Base-by-base conservation (phyloP, 2,113 vertebrate species). In the Sturnira hondurensis region DNA sequence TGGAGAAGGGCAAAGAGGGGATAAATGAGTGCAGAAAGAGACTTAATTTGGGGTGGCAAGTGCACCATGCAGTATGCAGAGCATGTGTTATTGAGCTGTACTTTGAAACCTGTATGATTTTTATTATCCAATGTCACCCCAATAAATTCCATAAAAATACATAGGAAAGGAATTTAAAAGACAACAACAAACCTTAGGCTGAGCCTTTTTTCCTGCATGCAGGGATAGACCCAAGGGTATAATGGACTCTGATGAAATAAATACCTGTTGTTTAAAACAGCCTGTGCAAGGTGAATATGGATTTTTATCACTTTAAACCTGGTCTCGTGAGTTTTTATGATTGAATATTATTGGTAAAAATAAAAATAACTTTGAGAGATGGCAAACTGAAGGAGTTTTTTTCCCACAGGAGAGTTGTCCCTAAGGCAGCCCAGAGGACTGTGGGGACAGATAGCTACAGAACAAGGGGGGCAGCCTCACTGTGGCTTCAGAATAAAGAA, bases 101-200 rank as follows among this genome's bases (percentile, higher is more conserved):
- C 2, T 3, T n/a, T 50, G 47, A 77, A 52, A 52, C 28, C 31
- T 17, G 1, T 50, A 13, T 52, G 47, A 45, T 77, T 77, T 77
- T 77, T 77, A 77, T 50, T 77, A 77, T n/a, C 16, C 45, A n/a
- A 52, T 77, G 31, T n/a, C 45, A 77, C 74, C 74, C 10, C 74
- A n/a, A 22, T 13, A 52, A 22, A 77, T n/a, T 52, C 17, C n/a
- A 52, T 77, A n/a, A 77, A 76, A n/a, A n/a, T 20, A 77, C 31
- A 52, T n/a, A n/a, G 74, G n/a, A 77, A 52, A 52, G 22, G 17
- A 52, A 73, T 28, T 3, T 14, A 71, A 71, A 71, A 71, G 26
- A 43, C 38, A 65, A 14, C 28, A 43, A n/a, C 14, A 97, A 98
- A 97, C 92, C 97, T 97, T 97, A 97, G 94, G 68, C 15, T 87